phyloP scores from a whole-genome alignment of 2,888 invertebrate species.

The Ariolimax columbianus region DNA sequence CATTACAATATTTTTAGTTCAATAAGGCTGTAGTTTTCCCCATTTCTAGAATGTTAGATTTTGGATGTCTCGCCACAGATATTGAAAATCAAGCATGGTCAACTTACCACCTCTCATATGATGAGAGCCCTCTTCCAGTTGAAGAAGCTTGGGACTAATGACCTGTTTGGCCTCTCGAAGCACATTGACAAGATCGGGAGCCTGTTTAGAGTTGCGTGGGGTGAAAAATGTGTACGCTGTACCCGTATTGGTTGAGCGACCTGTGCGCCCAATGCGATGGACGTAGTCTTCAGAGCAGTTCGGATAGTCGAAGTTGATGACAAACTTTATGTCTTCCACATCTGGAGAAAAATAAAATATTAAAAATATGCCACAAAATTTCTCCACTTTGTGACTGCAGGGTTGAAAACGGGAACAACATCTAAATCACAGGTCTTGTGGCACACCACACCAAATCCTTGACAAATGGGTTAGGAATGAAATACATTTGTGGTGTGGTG shows the following conservation, averaged over 20 bases:
- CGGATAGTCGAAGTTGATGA: slow-evolving; percentile 98
- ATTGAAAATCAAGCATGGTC: not conserved
- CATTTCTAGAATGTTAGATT: too few species aligned
- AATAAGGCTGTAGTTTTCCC: too few species aligned
- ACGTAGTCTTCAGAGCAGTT: slow-evolving; percentile 98
- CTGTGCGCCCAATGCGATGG: slow-evolving; percentile 96
- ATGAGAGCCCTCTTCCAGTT: slow-evolving; percentile 81
- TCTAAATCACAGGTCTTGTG: too few species aligned
- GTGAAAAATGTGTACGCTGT: slow-evolving; percentile 99
- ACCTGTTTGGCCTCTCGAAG: slow-evolving; percentile 94
- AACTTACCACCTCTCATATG: slow-evolving; percentile 46
- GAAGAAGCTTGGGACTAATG: slow-evolving; percentile 90
- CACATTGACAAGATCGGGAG: slow-evolving; percentile 93
- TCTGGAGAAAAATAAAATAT: slow-evolving; percentile 82
- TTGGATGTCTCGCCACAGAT: too few species aligned
- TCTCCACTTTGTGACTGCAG: slow-evolving; percentile 30
- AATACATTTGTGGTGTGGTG: too few species aligned
- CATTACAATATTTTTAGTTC: too few species aligned
- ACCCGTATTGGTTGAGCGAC: slow-evolving; percentile 93
- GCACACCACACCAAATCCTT: too few species aligned
- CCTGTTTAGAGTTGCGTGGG: slow-evolving; percentile 92
- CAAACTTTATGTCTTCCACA: slow-evolving; percentile 97
- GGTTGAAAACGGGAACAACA: not conserved
- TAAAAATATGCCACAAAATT: not conserved
- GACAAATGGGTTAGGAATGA: too few species aligned